phyloP scores from a whole-genome alignment of 1,140 invertebrate genomes.

The Ceratina australensis region DNA sequence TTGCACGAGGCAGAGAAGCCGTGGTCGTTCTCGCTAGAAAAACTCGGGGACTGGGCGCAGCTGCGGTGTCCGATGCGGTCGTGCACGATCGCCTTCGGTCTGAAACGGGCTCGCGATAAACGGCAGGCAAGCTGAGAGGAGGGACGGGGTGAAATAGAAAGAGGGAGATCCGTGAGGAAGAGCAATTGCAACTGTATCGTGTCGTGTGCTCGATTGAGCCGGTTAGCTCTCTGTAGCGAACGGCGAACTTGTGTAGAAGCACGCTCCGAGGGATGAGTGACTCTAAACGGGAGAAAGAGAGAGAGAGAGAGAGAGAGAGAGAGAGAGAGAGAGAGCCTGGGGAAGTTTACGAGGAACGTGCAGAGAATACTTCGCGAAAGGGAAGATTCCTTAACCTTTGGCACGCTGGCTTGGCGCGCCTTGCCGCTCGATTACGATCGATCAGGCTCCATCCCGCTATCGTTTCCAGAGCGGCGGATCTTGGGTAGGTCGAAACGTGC shows the following conservation, averaged over 20 bases:
- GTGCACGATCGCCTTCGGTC: constrained; percentile 32
- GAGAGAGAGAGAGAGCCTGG: constrained; percentile 19
- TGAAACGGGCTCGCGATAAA: constrained; percentile 31
- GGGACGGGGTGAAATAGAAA: constrained; percentile 27
- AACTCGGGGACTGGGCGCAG: constrained; percentile 23
- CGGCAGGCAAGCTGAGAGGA: neutral
- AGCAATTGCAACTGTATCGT: constrained; percentile 59
- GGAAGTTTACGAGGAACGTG: constrained; percentile 56
- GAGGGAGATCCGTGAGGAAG: constrained; percentile 53
- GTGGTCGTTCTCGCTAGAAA: constrained; percentile 31
- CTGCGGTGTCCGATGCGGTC: constrained; percentile 41
- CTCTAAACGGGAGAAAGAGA: neutral
- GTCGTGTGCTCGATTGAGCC: constrained; percentile 52
- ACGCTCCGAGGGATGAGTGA: neutral
- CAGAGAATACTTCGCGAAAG: constrained; percentile 54
- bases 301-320: neutral
- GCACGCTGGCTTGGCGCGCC: constrained; percentile 43
- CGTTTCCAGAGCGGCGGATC: constrained; percentile 36
- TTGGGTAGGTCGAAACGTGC: constrained; percentile 36
- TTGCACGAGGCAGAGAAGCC: neutral
- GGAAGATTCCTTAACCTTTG: constrained; percentile 60
- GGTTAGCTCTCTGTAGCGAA: constrained; percentile 34
- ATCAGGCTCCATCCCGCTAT: constrained; percentile 48
- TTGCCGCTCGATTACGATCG: constrained; percentile 61
- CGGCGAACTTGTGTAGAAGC: constrained; percentile 21